Percentiles rank a stretch among this genome's conserved stretches.
Conservation (phyloP, 2,888 invertebrate genomes). For the Aspidiotus rigidus region DNA sequence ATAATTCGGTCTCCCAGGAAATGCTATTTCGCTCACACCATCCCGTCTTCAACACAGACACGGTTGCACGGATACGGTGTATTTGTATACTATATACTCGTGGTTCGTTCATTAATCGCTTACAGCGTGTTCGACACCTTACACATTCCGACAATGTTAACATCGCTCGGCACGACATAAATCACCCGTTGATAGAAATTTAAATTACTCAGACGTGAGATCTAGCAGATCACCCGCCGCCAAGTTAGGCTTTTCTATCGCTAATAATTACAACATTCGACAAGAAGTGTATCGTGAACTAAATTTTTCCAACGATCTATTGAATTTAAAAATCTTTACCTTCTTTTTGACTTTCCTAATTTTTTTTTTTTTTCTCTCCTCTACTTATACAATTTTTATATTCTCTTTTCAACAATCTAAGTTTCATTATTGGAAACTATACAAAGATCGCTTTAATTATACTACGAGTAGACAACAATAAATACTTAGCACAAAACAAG, state of each 20-base stretch:
- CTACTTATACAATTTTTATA: not conserved
- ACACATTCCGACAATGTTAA: not conserved
- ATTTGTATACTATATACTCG: no score
- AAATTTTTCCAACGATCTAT: not conserved
- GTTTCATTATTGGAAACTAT: not conserved
- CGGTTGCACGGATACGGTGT: no score
- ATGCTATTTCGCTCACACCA: no score
- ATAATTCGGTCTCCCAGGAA: no score
- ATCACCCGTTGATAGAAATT: constrained; percentile 3
- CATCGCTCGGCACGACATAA: constrained; percentile 4
- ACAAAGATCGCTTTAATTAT: constrained; percentile 2
- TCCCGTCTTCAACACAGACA: no score
- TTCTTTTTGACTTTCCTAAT: not conserved
- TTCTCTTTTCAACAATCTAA: not conserved
- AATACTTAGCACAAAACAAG: not conserved
- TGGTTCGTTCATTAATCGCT: not conserved
- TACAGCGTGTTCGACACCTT: constrained; percentile 4
- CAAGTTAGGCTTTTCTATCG: no score
- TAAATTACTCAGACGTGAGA: not conserved
- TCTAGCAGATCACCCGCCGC: not conserved
- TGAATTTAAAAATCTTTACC: not conserved
- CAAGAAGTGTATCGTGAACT: not conserved
- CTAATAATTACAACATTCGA: not conserved
- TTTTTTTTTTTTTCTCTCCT: not conserved
- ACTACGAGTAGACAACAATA: not conserved